Conservation (phyloP, 2,888 invertebrate genomes). For the Mimumesa dahlbomi region DNA sequence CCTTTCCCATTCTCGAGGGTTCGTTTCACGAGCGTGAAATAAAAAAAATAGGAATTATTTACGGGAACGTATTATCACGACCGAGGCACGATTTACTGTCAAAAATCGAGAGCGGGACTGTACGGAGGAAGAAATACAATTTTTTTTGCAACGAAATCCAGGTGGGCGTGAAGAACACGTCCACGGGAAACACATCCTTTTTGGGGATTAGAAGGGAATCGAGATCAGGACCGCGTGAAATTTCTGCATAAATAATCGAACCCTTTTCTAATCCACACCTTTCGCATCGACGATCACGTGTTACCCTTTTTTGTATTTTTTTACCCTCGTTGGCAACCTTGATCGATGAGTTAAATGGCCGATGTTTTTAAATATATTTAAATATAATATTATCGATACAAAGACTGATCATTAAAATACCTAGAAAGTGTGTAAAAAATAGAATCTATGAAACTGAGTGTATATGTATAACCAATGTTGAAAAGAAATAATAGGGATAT, state of each 20-base stretch:
- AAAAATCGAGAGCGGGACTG: too few relatives aligned
- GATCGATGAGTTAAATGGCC: constrained; percentile 34
- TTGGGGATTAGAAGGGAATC: constrained; percentile 37
- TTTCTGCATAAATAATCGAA: constrained; percentile 52
- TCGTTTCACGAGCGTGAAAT: background rate
- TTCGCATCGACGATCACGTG: constrained; percentile 38
- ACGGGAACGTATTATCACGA: constrained; percentile 7
- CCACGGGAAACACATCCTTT: constrained; percentile 23
- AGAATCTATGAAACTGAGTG: too few relatives aligned
- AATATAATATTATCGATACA: too few relatives aligned
- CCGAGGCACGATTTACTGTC: background rate
- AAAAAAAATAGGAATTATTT: constrained; percentile 3
- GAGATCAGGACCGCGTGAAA: constrained; percentile 38
- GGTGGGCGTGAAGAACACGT: constrained; percentile 28
- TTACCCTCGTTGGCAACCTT: constrained; percentile 44
- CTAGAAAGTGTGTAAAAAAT: too few relatives aligned
- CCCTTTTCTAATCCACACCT: constrained; percentile 46
- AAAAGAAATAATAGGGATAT: too few relatives aligned
- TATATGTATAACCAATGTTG: too few relatives aligned
- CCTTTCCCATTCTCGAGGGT: background rate
- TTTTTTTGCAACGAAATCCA: background rate
- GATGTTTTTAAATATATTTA: too few relatives aligned
- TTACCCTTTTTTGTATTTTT: too few relatives aligned
- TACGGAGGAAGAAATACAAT: background rate
- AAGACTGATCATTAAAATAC: too few relatives aligned